These are phyloP conservation scores for Cecropterus lyciades DNA, from an alignment of 1,140 invertebrate species.

Conservation along the genomic window DNA sequence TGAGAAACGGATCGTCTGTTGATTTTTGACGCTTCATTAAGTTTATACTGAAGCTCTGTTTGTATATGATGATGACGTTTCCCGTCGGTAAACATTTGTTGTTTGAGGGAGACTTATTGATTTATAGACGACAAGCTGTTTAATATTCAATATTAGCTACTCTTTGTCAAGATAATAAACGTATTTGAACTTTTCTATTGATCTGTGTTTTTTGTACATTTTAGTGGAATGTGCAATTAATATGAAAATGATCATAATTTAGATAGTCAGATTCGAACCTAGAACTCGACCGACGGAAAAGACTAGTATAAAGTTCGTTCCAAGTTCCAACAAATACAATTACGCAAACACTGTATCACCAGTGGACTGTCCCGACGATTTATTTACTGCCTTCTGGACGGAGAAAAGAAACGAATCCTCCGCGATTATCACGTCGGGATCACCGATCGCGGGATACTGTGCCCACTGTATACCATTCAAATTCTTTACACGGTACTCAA, in stretches of 20 bases:
- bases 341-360: conserved; percentile 72
- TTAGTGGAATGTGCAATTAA: too few relatives aligned
- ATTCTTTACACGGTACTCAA: conserved; percentile 43
- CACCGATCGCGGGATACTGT: conserved; percentile 52
- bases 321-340: conserved; percentile 42
- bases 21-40: conserved; percentile 66
- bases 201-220: conserved; percentile 9
- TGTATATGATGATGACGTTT: conserved; percentile 47
- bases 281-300: neutral
- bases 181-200: conserved; percentile 32
- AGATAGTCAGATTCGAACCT: too few relatives aligned
- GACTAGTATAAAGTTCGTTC: neutral
- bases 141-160: conserved; percentile 39
- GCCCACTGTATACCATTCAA: conserved; percentile 57
- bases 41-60: conserved; percentile 60
- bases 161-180: conserved; percentile 26
- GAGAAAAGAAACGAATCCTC: conserved; percentile 68
- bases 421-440: conserved; percentile 66
- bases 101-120: conserved; percentile 34
- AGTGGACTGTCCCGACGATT: conserved; percentile 49
- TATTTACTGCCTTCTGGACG: conserved; percentile 55
- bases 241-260: too few relatives aligned
- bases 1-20: conserved; percentile 44
- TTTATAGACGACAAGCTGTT: conserved; percentile 34
- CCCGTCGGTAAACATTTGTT: conserved; percentile 36